Base-by-base conservation (phyloP, 2,888 invertebrate genomes). In the Epinotia demarniana region DNA sequence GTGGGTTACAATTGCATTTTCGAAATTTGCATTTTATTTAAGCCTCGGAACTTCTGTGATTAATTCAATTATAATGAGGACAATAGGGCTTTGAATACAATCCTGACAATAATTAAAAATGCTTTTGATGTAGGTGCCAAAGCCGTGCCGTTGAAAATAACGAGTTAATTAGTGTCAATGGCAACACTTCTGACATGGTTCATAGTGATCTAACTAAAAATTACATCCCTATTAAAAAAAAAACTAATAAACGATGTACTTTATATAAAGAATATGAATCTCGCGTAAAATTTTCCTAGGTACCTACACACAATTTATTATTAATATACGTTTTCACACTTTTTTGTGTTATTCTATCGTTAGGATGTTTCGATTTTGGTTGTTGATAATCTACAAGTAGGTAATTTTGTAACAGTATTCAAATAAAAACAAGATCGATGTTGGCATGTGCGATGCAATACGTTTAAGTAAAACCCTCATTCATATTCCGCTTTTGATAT, bases 11-110 rank as follows among this genome's bases (percentile, higher is more conserved):
- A 90, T 89, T 90, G 91, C 90, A 90, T 70, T 76, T 75, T 83
- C 78, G 74, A 86, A 88, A 93, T 93, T 93, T 92, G 92, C 93
- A 93, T 93, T 92, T 89, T 87, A 88, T 86, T 85, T 87, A 86
- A 85, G 86, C 86, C 87, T 85, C 86, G 85, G 83, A 84, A 85
- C 78, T 81, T 81, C 81, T 81, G 86, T 86, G 85, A 90, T 91
- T 91, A 90, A 90, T 90, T 90, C 84, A 87, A 88, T 89, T 86
- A 89, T 85, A 87, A 87, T 87, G 87, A 73, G 77, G 77, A 84
- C 83, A 85, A 82, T 86, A 81, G 75, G 60, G 82, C 49, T 72
- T 69, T 77, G 72, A 67, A 72, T 72, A 77, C 61, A 68, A 76
- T 73, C 55, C 68, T 33, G 67, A 63, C 64, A 33, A 55, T 55